Evolutionary conservation across 2,113 vertebrate genomes (phyloP).

Genomic region (Barnardius zonarius): DNA sequence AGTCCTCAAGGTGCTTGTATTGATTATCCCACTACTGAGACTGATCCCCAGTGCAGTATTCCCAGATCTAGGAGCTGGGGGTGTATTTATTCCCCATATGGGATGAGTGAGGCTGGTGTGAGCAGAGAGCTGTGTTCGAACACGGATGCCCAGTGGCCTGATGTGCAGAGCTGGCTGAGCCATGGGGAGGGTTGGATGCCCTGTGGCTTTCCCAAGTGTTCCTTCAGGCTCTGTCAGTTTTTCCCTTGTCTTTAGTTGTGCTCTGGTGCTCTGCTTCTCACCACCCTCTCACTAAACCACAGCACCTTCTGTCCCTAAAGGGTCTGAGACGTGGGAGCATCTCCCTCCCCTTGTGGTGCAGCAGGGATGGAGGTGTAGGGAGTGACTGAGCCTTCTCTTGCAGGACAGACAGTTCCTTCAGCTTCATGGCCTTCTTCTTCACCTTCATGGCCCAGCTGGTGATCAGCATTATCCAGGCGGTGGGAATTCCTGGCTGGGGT

Average conservation of each 20-base stretch:
- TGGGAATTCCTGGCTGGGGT: slow-evolving; percentile 98
- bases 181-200: background rate
- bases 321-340: background rate
- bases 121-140: accelerated
- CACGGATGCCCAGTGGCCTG: background rate
- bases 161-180: background rate
- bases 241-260: background rate
- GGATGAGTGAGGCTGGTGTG: background rate
- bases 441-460: slow-evolving; percentile 96
- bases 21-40: background rate
- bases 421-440: slow-evolving; percentile 99
- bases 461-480: slow-evolving; percentile 93
- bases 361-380: background rate
- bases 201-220: background rate
- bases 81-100: background rate
- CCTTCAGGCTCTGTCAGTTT: background rate
- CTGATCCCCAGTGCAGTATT: background rate
- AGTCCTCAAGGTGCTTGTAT: background rate
- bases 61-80: background rate
- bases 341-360: background rate
- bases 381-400: slow-evolving; percentile 11
- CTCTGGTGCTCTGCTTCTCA: background rate
- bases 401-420: slow-evolving; percentile 97
- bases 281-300: background rate
- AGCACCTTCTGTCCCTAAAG: background rate